Evolutionary conservation across 1,140 invertebrate genomes (phyloP).

Genomic region (Palaemon carinicauda): DNA sequence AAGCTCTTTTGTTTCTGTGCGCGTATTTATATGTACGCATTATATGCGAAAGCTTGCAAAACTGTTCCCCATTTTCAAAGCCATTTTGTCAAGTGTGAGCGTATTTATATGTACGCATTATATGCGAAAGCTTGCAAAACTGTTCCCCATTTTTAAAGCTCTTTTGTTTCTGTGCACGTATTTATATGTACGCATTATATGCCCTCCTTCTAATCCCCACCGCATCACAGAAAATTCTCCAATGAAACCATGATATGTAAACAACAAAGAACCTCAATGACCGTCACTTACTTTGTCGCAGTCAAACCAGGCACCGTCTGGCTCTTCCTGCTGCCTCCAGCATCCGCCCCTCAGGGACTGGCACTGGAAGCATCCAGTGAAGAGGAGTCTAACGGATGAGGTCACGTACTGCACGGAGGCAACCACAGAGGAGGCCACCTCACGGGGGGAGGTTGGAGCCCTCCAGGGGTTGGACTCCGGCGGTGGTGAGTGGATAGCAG

Average conservation of each 20-base stretch:
- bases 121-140: no score
- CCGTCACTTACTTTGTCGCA: conserved; percentile 35
- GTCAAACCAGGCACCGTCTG: conserved; percentile 45
- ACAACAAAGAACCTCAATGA: background rate
- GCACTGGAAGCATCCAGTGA: conserved; percentile 41
- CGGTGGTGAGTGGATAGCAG: background rate
- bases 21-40: no score
- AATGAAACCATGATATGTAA: background rate
- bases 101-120: no score
- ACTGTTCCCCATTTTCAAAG: no score
- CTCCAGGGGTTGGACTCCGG: background rate
- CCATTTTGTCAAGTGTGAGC: no score
- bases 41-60: no score
- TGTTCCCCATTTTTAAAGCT: no score
- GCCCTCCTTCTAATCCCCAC: no score
- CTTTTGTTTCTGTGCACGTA: no score
- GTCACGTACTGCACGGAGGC: conserved; percentile 36
- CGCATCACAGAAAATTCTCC: no score
- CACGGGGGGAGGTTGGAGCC: conserved; percentile 7
- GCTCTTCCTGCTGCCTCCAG: conserved; percentile 26
- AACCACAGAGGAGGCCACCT: conserved; percentile 32
- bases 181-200: no score
- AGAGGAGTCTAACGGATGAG: conserved; percentile 19
- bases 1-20: no score
- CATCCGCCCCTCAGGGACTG: conserved; percentile 23